Conservation (phyloP, 2,797 vertebrate species). For the Acomys russatus region DNA sequence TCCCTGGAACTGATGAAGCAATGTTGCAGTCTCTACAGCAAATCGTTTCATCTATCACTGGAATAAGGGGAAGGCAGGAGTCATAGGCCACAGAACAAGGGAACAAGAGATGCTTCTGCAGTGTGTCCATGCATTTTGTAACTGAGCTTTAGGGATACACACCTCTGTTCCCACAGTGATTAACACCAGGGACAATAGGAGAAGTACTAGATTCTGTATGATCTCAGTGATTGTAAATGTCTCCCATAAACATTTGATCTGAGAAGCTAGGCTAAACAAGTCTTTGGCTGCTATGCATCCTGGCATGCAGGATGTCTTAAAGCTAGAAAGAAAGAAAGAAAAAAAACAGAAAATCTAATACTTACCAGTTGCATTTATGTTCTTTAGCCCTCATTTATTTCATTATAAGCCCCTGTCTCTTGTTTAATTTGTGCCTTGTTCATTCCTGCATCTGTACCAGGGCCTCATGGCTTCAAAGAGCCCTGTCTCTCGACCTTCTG, state of each 20-base stretch:
- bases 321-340: conserved; percentile 53
- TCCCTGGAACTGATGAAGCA: neutral
- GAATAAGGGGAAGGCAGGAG: neutral
- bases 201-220: neutral
- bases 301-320: neutral
- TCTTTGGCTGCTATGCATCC: neutral
- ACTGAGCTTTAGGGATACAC: neutral
- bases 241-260: neutral
- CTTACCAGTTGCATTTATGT: neutral
- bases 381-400: conserved; percentile 17
- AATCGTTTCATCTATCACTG: neutral
- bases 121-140: neutral
- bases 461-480: neutral
- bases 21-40: neutral
- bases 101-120: neutral
- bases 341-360: conserved; percentile 27
- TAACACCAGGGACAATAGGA: neutral
- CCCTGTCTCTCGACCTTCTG: conserved; percentile 70
- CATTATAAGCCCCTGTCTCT: conserved; percentile 1
- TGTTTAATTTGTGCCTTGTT: conserved; percentile 22
- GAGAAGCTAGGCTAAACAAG: neutral
- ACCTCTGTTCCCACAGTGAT: neutral
- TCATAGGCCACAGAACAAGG: neutral
- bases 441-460: neutral
- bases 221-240: neutral